phyloP scores from a whole-genome alignment of 1,140 invertebrate species.

The Radopholus similis region DNA sequence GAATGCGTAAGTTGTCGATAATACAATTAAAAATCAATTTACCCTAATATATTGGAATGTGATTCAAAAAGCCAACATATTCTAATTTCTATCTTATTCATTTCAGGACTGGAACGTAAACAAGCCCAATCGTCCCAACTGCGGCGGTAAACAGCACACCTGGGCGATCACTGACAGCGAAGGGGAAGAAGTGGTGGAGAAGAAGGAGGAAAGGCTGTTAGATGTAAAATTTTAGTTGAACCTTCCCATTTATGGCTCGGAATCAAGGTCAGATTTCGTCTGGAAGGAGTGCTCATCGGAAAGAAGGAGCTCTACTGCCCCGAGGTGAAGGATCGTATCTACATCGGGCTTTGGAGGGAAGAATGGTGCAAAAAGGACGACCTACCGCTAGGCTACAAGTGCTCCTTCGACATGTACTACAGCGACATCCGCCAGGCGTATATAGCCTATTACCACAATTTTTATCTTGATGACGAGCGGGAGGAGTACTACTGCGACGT shows the following conservation, averaged over 20 bases:
- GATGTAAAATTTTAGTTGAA: not conserved
- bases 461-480: not conserved
- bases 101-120: constrained; percentile 18
- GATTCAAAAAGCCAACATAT: no score
- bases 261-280: constrained; percentile 17
- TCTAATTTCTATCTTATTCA: not conserved
- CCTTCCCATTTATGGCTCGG: no score
- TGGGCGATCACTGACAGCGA: constrained; percentile 15
- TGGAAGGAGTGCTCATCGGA: constrained; percentile 19
- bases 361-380: constrained; percentile 11
- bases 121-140: constrained; percentile 8
- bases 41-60: not conserved
- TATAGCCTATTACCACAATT: constrained; percentile 7
- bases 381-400: constrained; percentile 6
- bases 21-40: not conserved
- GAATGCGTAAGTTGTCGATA: not conserved
- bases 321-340: constrained; percentile 11
- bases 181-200: constrained; percentile 4
- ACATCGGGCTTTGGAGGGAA: constrained; percentile 21
- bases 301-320: constrained; percentile 17
- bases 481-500: not conserved
- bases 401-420: constrained; percentile 18
- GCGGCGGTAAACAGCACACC: constrained; percentile 1
- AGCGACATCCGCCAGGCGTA: constrained; percentile 12
- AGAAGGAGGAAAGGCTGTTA: constrained; percentile 6